Percentiles rank a stretch among this genome's conserved stretches.
phyloP scores from a whole-genome alignment of 2,797 vertebrate genomes.

The Stomatorhinus walkeri region DNA sequence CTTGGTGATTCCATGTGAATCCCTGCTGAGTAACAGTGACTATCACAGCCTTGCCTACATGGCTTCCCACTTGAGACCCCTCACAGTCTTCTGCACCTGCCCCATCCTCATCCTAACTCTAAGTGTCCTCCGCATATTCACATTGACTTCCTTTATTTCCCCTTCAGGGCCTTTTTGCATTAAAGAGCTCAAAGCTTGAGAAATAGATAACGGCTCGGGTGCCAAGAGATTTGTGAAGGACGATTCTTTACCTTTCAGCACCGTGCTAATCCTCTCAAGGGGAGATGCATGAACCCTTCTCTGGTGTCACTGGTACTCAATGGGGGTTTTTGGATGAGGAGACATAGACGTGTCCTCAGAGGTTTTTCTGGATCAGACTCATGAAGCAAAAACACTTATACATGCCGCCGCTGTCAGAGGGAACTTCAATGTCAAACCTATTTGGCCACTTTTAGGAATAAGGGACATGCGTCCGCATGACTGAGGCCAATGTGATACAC shows the following conservation, averaged over 20 bases:
- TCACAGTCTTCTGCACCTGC: background rate
- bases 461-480: background rate
- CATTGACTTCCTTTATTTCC: background rate
- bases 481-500: background rate
- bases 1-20: background rate
- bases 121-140: background rate
- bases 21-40: background rate
- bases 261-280: background rate
- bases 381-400: background rate
- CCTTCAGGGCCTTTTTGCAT: background rate
- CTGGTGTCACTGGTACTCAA: background rate
- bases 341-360: background rate
- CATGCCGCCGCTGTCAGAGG: background rate
- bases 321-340: background rate
- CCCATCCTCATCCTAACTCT: background rate
- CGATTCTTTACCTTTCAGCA: background rate
- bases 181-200: background rate
- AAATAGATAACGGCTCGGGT: background rate
- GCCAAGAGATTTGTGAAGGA: background rate
- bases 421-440: background rate
- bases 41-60: background rate
- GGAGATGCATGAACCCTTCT: background rate
- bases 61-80: background rate
- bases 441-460: background rate
- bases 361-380: background rate